A percentile compares a stretch with the other conserved stretches of the same genome.
Conservation (phyloP, 2,888 invertebrate species). For the Eumerus sabulonum region DNA sequence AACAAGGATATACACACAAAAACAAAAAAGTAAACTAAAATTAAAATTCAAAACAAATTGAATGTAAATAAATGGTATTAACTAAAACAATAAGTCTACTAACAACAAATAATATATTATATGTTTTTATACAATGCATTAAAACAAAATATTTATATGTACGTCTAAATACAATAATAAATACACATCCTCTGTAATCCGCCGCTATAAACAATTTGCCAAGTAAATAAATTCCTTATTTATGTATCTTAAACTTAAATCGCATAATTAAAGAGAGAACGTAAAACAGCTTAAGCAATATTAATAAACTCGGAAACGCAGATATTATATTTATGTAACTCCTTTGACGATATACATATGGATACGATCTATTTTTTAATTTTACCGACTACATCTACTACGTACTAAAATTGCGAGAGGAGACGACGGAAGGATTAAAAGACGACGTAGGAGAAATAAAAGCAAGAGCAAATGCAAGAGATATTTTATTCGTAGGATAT, state of each 20-base stretch:
- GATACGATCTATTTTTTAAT: slow-evolving; percentile 25
- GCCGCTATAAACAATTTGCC: slow-evolving; percentile 53
- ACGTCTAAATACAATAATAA: slow-evolving; percentile 43
- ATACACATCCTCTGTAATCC: slow-evolving; percentile 23
- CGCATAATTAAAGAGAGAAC: slow-evolving; percentile 33
- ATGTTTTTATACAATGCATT: slow-evolving; percentile 62
- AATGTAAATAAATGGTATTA: slow-evolving; percentile 56
- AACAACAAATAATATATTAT: slow-evolving; percentile 47
- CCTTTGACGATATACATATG: slow-evolving; percentile 27
- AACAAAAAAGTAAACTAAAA: slow-evolving; percentile 45
- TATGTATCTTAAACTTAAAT: slow-evolving; percentile 1
- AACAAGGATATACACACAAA: slow-evolving; percentile 36
- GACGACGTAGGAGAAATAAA: slow-evolving; percentile 34
- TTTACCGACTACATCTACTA: slow-evolving; percentile 18
- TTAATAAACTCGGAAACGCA: slow-evolving; percentile 10
- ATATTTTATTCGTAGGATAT: slow-evolving; percentile 60
- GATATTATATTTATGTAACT: slow-evolving; percentile 42
- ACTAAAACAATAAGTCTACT: slow-evolving; percentile 47
- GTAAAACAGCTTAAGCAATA: slow-evolving; percentile 37
- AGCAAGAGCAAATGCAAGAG: slow-evolving; percentile 31
- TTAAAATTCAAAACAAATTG: slow-evolving; percentile 12
- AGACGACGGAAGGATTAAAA: slow-evolving; percentile 32
- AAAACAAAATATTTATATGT: slow-evolving; percentile 28
- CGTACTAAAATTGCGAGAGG: slow-evolving; percentile 36
- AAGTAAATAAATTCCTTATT: slow-evolving; percentile 24